These are phyloP conservation scores for Tachuris rubrigastra DNA, from an alignment of 2,113 vertebrate species.

Conservation along the genomic window DNA sequence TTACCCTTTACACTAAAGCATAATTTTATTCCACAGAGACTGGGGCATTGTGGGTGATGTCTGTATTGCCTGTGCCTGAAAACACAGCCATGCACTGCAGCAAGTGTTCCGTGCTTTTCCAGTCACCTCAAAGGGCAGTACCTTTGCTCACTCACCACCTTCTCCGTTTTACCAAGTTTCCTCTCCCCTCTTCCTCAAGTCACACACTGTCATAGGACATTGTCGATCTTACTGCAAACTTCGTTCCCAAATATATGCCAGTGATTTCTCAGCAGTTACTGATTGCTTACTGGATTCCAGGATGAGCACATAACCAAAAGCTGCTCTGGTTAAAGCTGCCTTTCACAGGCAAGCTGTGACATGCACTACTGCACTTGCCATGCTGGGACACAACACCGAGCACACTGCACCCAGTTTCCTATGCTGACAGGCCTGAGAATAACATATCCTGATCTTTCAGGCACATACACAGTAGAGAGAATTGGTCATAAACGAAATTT, in stretches of 20 bases:
- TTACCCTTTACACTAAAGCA: background rate
- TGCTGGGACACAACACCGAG: background rate
- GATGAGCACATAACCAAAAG: background rate
- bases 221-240: background rate
- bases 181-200: background rate
- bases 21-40: background rate
- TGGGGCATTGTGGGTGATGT: background rate
- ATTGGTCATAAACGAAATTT: background rate
- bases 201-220: accelerated
- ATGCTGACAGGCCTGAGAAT: background rate
- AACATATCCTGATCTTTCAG: background rate
- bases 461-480: background rate
- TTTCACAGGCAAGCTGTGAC: background rate
- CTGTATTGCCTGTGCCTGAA: background rate
- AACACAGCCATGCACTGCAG: background rate
- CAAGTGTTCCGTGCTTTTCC: background rate
- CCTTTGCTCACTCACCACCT: background rate
- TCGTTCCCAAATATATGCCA: no score
- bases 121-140: background rate
- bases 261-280: background rate
- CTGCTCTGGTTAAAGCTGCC: background rate
- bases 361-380: background rate
- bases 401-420: background rate
- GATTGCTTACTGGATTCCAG: background rate
- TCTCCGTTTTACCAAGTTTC: background rate